Percentiles rank a stretch among this genome's conserved stretches.
Conservation (phyloP, 1,140 invertebrate genomes). For the Apis florea region DNA sequence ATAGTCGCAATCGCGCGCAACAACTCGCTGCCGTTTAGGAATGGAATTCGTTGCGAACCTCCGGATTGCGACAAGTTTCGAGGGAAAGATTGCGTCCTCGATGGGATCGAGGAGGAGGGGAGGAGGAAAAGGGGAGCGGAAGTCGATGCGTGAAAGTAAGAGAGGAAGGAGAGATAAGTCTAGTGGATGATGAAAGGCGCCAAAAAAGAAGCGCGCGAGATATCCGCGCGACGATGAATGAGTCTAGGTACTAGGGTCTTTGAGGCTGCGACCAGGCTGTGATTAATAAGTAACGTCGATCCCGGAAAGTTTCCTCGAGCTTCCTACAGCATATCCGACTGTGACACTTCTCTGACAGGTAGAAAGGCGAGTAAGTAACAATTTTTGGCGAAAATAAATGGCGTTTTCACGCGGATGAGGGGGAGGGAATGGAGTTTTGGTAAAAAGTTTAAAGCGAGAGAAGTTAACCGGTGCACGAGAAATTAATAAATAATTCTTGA, state of each 20-base stretch:
- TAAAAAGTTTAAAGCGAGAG: background rate
- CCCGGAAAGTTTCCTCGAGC: constrained; percentile 42
- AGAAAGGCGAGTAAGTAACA: constrained; percentile 42
- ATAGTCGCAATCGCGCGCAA: constrained; percentile 23
- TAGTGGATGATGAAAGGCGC: constrained; percentile 60
- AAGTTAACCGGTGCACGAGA: background rate
- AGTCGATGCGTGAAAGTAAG: constrained; percentile 19
- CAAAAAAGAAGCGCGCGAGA: constrained; percentile 61
- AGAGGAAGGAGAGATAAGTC: constrained; percentile 56
- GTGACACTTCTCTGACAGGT: background rate
- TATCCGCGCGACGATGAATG: constrained; percentile 62
- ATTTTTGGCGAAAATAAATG: constrained; percentile 54
- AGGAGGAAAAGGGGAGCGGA: background rate
- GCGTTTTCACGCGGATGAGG: background rate
- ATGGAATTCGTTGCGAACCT: constrained; percentile 34
- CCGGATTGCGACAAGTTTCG: constrained; percentile 38
- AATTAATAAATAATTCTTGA: too few relatives aligned
- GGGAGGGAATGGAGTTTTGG: background rate
- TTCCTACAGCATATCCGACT: background rate
- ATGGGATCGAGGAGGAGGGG: too few relatives aligned
- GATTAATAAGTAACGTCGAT: constrained; percentile 68
- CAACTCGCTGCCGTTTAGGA: constrained; percentile 31
- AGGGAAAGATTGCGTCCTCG: constrained; percentile 25
- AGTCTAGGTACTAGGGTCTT: constrained; percentile 60
- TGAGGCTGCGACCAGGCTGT: constrained; percentile 53